These are phyloP conservation scores for Nerophis lumbriciformis DNA, from an alignment of 2,113 vertebrate species.

Conservation along the genomic window DNA sequence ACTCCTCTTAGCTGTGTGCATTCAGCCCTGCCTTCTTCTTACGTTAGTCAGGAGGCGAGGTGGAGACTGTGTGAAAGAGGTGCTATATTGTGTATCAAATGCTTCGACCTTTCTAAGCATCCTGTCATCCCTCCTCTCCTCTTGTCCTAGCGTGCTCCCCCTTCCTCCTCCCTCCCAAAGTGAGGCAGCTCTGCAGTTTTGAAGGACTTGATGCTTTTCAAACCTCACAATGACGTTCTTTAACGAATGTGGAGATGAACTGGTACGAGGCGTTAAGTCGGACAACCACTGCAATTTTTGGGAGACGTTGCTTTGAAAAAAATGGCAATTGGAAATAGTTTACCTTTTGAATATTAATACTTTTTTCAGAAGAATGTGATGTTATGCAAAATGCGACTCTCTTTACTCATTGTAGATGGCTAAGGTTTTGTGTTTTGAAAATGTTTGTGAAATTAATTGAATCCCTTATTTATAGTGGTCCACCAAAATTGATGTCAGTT, in stretches of 20 bases:
- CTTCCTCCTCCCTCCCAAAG: constrained; percentile 24
- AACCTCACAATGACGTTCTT: constrained; percentile 50
- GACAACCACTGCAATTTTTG: constrained; percentile 58
- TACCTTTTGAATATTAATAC: constrained; percentile 64
- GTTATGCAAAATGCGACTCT: constrained; percentile 41
- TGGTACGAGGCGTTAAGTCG: constrained; percentile 47
- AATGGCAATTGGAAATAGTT: constrained; percentile 44
- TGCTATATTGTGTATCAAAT: constrained; percentile 47
- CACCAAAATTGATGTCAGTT: constrained; percentile 47
- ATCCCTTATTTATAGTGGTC: constrained; percentile 58
- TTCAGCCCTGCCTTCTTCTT: constrained; percentile 47
- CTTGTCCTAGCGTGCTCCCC: constrained; percentile 35
- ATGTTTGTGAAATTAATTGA: constrained; percentile 50
- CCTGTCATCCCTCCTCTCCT: constrained; percentile 35
- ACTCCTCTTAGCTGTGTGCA: constrained; percentile 51
- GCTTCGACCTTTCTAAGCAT: constrained; percentile 62
- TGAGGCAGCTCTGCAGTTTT: constrained; percentile 69
- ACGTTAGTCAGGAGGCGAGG: constrained; percentile 49
- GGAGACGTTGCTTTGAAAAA: constrained; percentile 39
- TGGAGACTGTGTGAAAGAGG: constrained; percentile 58
- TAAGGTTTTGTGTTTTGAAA: constrained; percentile 58
- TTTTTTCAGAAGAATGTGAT: constrained; percentile 71
- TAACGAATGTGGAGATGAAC: constrained; percentile 39
- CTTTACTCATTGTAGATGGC: constrained; percentile 51
- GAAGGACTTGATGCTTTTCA: constrained; percentile 55